phyloP scores from a whole-genome alignment of 2,888 invertebrate genomes.

The Scaptodrosophila latifasciaeformis region DNA sequence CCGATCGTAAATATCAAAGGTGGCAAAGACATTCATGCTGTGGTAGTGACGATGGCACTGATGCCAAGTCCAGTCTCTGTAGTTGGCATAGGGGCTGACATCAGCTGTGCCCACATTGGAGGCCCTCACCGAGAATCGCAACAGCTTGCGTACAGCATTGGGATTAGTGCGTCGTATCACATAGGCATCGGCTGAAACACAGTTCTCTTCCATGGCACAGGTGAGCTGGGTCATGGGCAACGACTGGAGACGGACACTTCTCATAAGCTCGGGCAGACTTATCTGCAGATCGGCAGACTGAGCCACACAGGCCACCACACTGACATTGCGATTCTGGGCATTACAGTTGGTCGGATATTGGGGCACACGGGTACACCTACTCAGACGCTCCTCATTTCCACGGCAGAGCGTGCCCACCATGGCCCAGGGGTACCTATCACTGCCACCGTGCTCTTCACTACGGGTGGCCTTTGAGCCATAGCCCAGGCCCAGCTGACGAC shows the following conservation, averaged over 20 bases:
- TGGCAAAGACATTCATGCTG: conserved; percentile 69
- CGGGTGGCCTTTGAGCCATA: conserved; percentile 55
- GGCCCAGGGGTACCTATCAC: conserved; percentile 46
- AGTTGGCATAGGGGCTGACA: conserved; percentile 68
- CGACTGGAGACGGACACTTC: conserved; percentile 46
- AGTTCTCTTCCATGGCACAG: conserved; percentile 71
- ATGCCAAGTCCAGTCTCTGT: conserved; percentile 69
- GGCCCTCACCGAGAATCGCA: conserved; percentile 67
- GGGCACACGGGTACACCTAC: conserved; percentile 57
- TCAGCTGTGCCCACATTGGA: conserved; percentile 67
- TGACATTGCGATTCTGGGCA: conserved; percentile 54
- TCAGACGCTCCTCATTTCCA: conserved; percentile 53
- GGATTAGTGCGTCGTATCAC: conserved; percentile 54
- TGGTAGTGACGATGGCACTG: conserved; percentile 67
- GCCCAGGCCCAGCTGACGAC: conserved; percentile 60
- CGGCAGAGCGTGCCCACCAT: conserved; percentile 66
- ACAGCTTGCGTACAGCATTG: conserved; percentile 46
- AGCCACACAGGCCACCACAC: conserved; percentile 56
- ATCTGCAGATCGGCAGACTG: conserved; percentile 56
- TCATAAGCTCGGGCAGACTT: conserved; percentile 56
- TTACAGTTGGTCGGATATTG: conserved; percentile 48
- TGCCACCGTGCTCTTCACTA: conserved; percentile 54
- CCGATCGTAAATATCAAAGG: conserved; percentile 63
- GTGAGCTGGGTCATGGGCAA: conserved; percentile 57
- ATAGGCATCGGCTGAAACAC: conserved; percentile 64